Percentiles rank a stretch among this genome's conserved stretches.
phyloP scores from a whole-genome alignment of 2,888 invertebrate species.

The Zeuzera pyrina region DNA sequence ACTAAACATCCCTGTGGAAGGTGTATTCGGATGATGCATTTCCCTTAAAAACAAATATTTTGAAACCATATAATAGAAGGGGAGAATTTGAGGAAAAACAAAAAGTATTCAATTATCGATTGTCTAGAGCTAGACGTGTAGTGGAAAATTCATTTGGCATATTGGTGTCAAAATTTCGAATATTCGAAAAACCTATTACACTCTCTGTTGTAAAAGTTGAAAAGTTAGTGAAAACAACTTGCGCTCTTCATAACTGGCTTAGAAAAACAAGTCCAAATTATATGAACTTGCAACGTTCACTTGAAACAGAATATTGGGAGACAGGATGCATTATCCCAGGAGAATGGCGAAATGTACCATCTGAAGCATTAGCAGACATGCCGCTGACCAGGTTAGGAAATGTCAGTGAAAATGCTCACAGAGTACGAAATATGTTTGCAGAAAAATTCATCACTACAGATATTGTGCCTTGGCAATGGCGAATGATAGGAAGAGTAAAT shows the following conservation, averaged over 20 bases:
- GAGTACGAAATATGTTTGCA: too few species aligned
- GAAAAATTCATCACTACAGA: too few species aligned
- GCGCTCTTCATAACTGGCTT: slow-evolving; percentile 4
- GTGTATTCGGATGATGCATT: slow-evolving; percentile 8
- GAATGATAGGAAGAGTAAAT: too few species aligned
- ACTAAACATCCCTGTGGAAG: not conserved
- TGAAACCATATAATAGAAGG: slow-evolving; percentile 7
- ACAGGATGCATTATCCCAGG: too few species aligned
- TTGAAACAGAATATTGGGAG: too few species aligned
- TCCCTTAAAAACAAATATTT: slow-evolving; percentile 5
- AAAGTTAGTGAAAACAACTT: slow-evolving; percentile 2
- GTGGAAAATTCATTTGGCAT: slow-evolving; percentile 16
- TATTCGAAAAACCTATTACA: slow-evolving; percentile 6
- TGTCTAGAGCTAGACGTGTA: slow-evolving; percentile 11
- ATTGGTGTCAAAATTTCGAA: slow-evolving; percentile 8
- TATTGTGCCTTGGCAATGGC: too few species aligned
- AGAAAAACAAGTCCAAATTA: not conserved
- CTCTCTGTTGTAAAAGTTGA: slow-evolving; percentile 3
- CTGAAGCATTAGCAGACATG: too few species aligned
- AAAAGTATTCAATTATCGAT: slow-evolving; percentile 9
- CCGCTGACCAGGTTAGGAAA: too few species aligned
- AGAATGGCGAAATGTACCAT: too few species aligned
- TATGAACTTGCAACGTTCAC: too few species aligned
- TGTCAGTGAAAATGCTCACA: too few species aligned
- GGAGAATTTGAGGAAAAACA: slow-evolving; percentile 2